phyloP scores from a whole-genome alignment of 2,797 vertebrate species.

The Phoeniculus purpureus region DNA sequence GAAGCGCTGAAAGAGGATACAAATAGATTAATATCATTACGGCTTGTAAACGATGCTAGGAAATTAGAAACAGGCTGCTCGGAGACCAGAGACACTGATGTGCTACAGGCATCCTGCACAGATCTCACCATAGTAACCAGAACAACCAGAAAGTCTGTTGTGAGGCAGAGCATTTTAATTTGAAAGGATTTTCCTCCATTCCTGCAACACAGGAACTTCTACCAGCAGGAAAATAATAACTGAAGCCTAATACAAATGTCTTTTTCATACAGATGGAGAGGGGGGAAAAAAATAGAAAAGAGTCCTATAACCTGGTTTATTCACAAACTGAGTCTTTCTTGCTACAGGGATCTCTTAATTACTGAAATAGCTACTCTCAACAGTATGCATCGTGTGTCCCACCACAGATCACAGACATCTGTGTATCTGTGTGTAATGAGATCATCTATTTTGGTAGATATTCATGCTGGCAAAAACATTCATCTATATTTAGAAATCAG shows the following conservation, averaged over 20 bases:
- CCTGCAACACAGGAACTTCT: neutral
- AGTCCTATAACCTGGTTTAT: neutral
- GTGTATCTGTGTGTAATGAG: neutral
- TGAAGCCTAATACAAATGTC: neutral
- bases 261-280: neutral
- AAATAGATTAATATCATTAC: constrained; percentile 38
- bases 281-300: neutral
- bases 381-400: neutral
- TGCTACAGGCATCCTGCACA: constrained; percentile 3
- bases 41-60: constrained; percentile 4
- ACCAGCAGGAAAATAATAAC: neutral
- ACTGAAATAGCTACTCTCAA: neutral
- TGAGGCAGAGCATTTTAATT: neutral
- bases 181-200: neutral
- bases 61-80: constrained; percentile 35
- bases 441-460: neutral
- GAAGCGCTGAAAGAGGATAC: constrained; percentile 36
- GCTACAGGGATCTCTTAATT: neutral
- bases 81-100: neutral
- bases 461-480: neutral
- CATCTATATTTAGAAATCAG: neutral
- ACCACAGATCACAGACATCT: neutral
- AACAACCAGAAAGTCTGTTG: neutral
- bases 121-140: constrained; percentile 41
- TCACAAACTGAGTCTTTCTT: neutral